phyloP scores from a whole-genome alignment of 2,797 vertebrate genomes.

The Peromyscus eremicus region DNA sequence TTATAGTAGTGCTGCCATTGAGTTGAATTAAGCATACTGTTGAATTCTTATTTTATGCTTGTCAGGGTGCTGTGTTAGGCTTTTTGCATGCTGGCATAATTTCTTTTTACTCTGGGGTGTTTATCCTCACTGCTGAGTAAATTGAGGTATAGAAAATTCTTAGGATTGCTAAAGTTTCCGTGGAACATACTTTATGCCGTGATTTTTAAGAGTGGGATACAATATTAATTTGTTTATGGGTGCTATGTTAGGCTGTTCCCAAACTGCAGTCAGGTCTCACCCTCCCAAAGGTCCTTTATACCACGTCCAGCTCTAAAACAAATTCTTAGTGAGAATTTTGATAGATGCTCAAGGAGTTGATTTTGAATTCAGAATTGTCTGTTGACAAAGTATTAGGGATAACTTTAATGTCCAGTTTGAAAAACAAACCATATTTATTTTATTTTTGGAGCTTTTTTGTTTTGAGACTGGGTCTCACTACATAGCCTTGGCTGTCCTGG shows the following conservation, averaged over 20 bases:
- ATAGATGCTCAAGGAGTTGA: background rate
- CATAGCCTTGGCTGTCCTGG: background rate
- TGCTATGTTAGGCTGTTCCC: background rate
- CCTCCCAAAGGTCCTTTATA: background rate
- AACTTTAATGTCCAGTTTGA: background rate
- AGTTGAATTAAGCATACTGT: background rate
- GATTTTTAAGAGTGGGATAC: background rate
- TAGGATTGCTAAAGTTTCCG: background rate
- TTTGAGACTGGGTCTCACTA: background rate
- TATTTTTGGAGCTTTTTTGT: background rate
- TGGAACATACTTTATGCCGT: background rate
- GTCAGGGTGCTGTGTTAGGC: background rate
- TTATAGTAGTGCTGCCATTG: background rate
- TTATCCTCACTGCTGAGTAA: slow-evolving; percentile 17
- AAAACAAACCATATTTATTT: background rate
- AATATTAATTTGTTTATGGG: background rate
- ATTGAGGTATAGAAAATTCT: background rate
- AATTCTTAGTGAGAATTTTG: background rate
- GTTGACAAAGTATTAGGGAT: background rate
- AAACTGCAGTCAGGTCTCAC: background rate
- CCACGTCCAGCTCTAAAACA: background rate
- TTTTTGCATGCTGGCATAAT: background rate
- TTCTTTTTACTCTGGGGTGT: background rate
- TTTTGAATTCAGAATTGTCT: background rate
- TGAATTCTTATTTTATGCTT: background rate